phyloP scores from a whole-genome alignment of 1,140 invertebrate species.

The Papilio dardanus region DNA sequence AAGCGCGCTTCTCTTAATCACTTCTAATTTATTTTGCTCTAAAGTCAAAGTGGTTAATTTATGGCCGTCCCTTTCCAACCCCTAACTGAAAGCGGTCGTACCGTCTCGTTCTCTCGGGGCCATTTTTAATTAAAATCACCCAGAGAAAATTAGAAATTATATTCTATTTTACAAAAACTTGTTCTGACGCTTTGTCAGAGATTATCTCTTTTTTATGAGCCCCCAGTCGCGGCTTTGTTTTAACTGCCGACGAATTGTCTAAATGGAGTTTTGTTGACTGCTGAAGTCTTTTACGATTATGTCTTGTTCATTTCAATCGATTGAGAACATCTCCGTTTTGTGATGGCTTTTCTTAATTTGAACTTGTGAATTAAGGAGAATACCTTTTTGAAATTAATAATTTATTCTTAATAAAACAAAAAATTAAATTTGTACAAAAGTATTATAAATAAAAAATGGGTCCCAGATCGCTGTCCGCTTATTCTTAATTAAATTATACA shows the following conservation, averaged over 20 bases:
- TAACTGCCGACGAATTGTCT: slow-evolving; percentile 74
- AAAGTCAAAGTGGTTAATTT: slow-evolving; percentile 73
- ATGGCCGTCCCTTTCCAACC: slow-evolving; percentile 72
- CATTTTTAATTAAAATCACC: slow-evolving; percentile 82
- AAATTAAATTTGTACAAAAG: no score
- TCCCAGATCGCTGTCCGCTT: no score
- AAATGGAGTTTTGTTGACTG: slow-evolving; percentile 68
- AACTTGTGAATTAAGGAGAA: slow-evolving; percentile 25
- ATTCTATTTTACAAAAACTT: slow-evolving; percentile 82
- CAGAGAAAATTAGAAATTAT: slow-evolving; percentile 82
- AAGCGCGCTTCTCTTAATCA: slow-evolving; percentile 79
- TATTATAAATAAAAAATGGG: no score
- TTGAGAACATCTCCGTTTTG: slow-evolving; percentile 64
- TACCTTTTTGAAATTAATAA: slow-evolving; percentile 14
- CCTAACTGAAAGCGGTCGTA: slow-evolving; percentile 48
- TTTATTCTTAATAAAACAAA: slow-evolving; percentile 9
- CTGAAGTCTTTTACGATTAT: slow-evolving; percentile 67
- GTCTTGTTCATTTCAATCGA: slow-evolving; percentile 73
- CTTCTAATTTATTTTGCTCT: slow-evolving; percentile 81
- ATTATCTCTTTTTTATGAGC: slow-evolving; percentile 81
- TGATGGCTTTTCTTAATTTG: slow-evolving; percentile 39
- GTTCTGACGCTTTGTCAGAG: slow-evolving; percentile 78
- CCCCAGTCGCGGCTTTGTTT: slow-evolving; percentile 75
- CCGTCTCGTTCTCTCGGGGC: slow-evolving; percentile 71
- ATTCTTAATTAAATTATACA: no score